A percentile compares a stretch with the other conserved stretches of the same genome.
Evolutionary conservation across 2,113 vertebrate species (phyloP).

Genomic region (Esox niger): DNA sequence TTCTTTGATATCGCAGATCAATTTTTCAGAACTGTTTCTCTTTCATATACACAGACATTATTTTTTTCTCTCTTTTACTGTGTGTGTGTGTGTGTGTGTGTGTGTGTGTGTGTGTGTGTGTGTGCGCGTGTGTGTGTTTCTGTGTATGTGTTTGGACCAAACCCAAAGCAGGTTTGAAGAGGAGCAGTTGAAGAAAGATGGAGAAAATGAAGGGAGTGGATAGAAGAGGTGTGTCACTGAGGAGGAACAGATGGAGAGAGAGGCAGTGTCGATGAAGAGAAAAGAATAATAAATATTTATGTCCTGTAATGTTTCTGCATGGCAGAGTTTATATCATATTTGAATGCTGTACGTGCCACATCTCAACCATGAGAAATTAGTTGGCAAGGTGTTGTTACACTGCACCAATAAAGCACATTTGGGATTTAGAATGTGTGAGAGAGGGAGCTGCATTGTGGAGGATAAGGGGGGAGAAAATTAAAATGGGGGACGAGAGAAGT

Average conservation of each 20-base stretch:
- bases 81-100: slow-evolving; percentile 17
- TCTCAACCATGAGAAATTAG: slow-evolving; percentile 59
- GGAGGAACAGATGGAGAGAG: slow-evolving; percentile 57
- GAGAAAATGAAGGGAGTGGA: slow-evolving; percentile 22
- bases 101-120: slow-evolving; percentile 15
- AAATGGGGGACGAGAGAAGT: slow-evolving; percentile 24
- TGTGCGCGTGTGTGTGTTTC: slow-evolving; percentile 17
- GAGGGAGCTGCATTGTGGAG: slow-evolving; percentile 15
- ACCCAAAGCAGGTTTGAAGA: slow-evolving; percentile 37
- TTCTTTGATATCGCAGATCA: slow-evolving; percentile 62
- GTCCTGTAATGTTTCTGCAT: slow-evolving; percentile 67
- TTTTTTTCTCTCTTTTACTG: slow-evolving; percentile 13
- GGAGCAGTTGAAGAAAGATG: slow-evolving; percentile 42
- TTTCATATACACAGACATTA: slow-evolving; percentile 57
- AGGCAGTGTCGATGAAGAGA: slow-evolving; percentile 50
- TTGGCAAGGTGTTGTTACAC: slow-evolving; percentile 45
- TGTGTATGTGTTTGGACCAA: slow-evolving; percentile 28
- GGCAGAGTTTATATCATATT: slow-evolving; percentile 68
- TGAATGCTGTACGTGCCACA: slow-evolving; percentile 52
- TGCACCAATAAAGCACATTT: slow-evolving; percentile 49
- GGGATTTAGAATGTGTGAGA: slow-evolving; percentile 37
- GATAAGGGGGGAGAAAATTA: slow-evolving; percentile 4
- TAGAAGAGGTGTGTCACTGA: slow-evolving; percentile 13
- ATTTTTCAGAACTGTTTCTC: slow-evolving; percentile 66
- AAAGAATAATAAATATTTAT: slow-evolving; percentile 74